Percentiles rank a stretch among this genome's conserved stretches.
These are phyloP conservation scores for Alcis repandata DNA, from an alignment of 2,888 invertebrate genomes.

Conservation along the genomic window DNA sequence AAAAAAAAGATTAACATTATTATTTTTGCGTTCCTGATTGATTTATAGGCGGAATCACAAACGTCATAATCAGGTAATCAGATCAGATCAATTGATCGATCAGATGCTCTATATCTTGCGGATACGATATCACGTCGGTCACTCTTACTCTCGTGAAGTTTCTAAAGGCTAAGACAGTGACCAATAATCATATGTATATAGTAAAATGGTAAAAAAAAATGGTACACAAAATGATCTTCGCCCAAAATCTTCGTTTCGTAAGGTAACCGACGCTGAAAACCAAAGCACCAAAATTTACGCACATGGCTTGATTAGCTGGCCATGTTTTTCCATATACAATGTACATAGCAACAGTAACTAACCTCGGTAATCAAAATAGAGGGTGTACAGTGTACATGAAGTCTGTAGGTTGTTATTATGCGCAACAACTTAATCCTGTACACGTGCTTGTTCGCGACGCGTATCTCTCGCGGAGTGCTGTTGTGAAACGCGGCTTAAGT, in stretches of 20 bases:
- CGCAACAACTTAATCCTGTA: slow-evolving; percentile 73
- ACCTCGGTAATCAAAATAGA: slow-evolving; percentile 70
- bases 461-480: slow-evolving; percentile 65
- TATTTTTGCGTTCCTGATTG: too few relatives aligned
- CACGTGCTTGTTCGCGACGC: slow-evolving; percentile 74
- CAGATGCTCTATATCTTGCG: too few relatives aligned
- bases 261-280: not conserved
- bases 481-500: slow-evolving; percentile 14
- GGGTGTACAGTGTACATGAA: slow-evolving; percentile 56
- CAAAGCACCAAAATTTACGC: not conserved
- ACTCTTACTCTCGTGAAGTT: too few relatives aligned
- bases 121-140: too few relatives aligned
- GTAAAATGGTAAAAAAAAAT: too few relatives aligned
- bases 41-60: too few relatives aligned
- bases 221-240: not conserved
- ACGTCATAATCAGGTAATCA: too few relatives aligned
- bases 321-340: not conserved
- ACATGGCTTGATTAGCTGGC: not conserved
- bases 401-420: slow-evolving; percentile 65
- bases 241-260: too few relatives aligned
- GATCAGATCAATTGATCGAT: too few relatives aligned
- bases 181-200: too few relatives aligned
- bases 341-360: slow-evolving; percentile 52
- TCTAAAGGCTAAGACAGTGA: too few relatives aligned
- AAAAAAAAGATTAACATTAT: too few relatives aligned